Percentiles rank a stretch among this genome's conserved stretches.
phyloP scores from a whole-genome alignment of 2,113 vertebrate species.

The Python bivittatus region DNA sequence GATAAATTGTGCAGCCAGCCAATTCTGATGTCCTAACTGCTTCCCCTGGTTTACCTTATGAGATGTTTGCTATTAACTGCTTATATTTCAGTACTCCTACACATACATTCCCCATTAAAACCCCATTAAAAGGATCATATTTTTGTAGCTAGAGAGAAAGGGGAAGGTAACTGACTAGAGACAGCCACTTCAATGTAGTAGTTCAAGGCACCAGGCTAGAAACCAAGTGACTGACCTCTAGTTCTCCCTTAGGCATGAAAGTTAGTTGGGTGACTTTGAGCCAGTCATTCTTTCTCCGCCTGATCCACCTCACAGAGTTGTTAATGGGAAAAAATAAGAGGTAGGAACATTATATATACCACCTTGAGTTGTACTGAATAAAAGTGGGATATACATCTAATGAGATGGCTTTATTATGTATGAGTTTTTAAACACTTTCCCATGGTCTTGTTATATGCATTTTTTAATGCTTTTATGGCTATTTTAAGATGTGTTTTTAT shows the following conservation, averaged over 20 bases:
- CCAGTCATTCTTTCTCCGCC: neutral
- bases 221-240: neutral
- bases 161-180: neutral
- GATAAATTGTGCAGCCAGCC: neutral
- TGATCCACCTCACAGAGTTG: neutral
- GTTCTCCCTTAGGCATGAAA: neutral
- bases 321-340: neutral
- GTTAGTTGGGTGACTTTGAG: neutral
- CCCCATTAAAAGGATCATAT: neutral
- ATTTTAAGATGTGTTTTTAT: neutral
- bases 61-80: neutral
- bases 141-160: neutral
- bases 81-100: neutral
- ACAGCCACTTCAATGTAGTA: neutral
- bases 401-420: neutral
- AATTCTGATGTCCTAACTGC: neutral
- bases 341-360: neutral
- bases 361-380: neutral
- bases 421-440: neutral
- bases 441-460: neutral
- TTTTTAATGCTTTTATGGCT: neutral
- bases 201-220: neutral
- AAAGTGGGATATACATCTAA: neutral
- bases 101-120: neutral
- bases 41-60: slow-evolving; percentile 4